These are phyloP conservation scores for Rhagologus leucostigma DNA, from an alignment of 2,113 vertebrate species.

Conservation along the genomic window DNA sequence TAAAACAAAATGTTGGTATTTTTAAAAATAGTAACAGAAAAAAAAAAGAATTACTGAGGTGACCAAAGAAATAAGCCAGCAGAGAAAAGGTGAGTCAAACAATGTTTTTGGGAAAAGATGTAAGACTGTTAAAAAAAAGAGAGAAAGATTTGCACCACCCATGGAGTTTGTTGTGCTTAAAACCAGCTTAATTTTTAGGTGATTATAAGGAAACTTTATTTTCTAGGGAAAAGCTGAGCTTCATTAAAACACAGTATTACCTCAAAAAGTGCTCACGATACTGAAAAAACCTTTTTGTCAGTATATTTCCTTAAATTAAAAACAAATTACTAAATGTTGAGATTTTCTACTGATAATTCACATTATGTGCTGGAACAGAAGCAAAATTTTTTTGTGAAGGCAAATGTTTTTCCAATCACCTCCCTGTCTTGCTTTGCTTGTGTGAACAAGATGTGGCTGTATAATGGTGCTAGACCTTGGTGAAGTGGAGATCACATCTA, in stretches of 20 bases:
- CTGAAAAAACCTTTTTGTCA: not conserved
- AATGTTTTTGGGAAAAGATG: not conserved
- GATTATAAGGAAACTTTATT: not conserved
- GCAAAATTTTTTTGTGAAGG: not conserved
- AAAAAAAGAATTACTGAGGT: not conserved
- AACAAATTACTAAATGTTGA: not conserved
- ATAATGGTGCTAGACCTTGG: not conserved
- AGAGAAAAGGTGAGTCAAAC: not conserved
- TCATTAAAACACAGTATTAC: not conserved
- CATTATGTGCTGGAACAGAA: not conserved
- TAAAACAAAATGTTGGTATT: not conserved
- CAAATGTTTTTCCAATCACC: not conserved
- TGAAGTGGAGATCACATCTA: not conserved
- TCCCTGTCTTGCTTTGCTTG: not conserved
- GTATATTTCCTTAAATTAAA: not conserved
- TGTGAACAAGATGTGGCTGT: not conserved
- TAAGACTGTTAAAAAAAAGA: not conserved
- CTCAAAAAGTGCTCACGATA: not conserved
- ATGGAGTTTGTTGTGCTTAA: not conserved
- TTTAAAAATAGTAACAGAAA: not conserved
- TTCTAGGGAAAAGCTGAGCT: not conserved
- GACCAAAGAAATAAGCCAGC: not conserved
- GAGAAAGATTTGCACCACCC: not conserved
- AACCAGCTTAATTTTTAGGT: not conserved
- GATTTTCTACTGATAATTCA: not conserved